Evolutionary conservation across 2,888 invertebrate genomes (phyloP), one percentile per base, ranked within the genome.

Genomic region (Drosophila neonasuta): DNA sequence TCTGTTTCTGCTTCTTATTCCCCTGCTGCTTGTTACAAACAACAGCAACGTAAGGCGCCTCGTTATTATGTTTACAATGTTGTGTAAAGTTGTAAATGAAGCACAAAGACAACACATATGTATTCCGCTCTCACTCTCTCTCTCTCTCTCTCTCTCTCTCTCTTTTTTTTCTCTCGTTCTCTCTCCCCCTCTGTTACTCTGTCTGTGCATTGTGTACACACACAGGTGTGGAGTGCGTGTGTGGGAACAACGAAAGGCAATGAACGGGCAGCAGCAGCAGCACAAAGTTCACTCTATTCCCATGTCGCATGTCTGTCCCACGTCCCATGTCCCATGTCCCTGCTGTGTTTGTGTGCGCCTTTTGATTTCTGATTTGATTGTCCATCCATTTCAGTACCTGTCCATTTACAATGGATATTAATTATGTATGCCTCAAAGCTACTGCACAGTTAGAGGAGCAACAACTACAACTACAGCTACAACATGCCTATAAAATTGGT

Each of bases 11-110:
- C 24, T 24, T 24, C 24, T 24, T 1, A 24, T 24, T 24, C 6
- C 24, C 24, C 24, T 24, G 24, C 24, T 24, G 58, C 49, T 50
- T 57, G 50, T 61, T 58, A 50, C 58, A 5, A 71, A 39, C 58
- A 59, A 57, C 42, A 49, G 58, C 55, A 68, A 34, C 74, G 67
- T 62, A 50, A 63, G 66, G 68, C 68, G 68, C 65, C 77, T 77
- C 73, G 65, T 78, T 73, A 78, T 78, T 78, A 77, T 78, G 77
- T 78, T 78, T 77, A 77, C 77, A 77, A 77, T 77, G 77, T 77
- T 74, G 78, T 75, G 79, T 68, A 74, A 77, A 77, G 78, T 77
- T 77, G 68, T 74, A 77, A 77, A 77, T 71, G 77, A 77, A 77
- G 75, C 77, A 77, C 77, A 77, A 77, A 77, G 77, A 62, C 72